Conservation (phyloP, 1,140 invertebrate species). For the Panulirus ornatus region DNA sequence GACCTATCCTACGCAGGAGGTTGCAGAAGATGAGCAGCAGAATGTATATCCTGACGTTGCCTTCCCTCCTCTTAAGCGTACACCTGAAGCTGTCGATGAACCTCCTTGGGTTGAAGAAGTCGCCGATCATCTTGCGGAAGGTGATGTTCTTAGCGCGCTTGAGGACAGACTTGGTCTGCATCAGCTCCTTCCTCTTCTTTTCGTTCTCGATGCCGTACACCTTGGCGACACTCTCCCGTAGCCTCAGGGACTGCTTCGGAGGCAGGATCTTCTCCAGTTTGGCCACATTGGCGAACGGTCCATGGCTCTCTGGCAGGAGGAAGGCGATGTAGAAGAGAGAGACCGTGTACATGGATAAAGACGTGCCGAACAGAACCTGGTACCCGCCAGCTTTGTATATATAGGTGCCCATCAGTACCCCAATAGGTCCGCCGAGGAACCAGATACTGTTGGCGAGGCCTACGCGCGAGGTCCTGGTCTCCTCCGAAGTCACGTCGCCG, state of each 20-base stretch:
- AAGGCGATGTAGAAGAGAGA: constrained; percentile 59
- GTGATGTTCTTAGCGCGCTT: constrained; percentile 63
- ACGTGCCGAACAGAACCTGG: constrained; percentile 69
- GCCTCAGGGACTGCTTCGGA: constrained; percentile 67
- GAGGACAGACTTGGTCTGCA: constrained; percentile 61
- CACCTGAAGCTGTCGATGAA: constrained; percentile 73
- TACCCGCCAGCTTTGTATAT: constrained; percentile 72
- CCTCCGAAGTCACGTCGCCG: constrained; percentile 88
- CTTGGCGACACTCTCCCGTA: constrained; percentile 70
- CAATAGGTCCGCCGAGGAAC: constrained; percentile 88
- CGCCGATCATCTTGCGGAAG: constrained; percentile 62
- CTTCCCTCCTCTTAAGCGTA: constrained; percentile 71
- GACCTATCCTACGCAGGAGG: constrained; percentile 62
- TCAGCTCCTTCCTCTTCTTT: constrained; percentile 63
- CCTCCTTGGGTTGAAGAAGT: constrained; percentile 73
- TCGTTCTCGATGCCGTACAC: constrained; percentile 72
- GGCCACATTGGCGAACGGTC: constrained; percentile 72
- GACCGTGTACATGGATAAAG: constrained; percentile 69
- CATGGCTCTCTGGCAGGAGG: constrained; percentile 74
- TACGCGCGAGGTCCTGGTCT: constrained; percentile 88
- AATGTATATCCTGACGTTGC: constrained; percentile 63
- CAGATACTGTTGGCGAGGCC: constrained; percentile 90
- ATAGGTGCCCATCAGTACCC: constrained; percentile 82
- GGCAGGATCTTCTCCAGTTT: constrained; percentile 70
- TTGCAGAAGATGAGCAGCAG: constrained; percentile 72